These are phyloP conservation scores for Microtus richardsoni DNA, from an alignment of 2,113 vertebrate genomes.

Conservation along the genomic window DNA sequence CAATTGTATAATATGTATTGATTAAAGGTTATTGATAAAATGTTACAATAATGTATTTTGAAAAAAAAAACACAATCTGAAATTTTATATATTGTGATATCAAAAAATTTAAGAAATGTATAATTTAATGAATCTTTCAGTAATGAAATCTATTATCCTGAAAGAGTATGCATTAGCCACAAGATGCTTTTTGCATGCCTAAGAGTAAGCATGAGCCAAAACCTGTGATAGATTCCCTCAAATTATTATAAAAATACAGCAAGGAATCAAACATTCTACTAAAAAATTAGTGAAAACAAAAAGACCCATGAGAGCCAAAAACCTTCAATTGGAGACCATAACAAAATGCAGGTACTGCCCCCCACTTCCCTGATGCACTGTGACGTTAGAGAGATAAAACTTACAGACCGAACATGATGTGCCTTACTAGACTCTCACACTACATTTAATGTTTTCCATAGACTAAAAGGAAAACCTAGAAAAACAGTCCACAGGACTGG, in stretches of 20 bases:
- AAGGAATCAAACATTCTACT: not conserved
- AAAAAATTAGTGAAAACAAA: not conserved
- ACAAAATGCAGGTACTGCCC: not conserved
- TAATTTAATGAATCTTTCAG: not conserved
- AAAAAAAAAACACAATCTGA: not conserved
- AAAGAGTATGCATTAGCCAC: not conserved
- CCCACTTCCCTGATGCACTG: not conserved
- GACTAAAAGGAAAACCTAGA: not conserved
- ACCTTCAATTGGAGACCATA: not conserved
- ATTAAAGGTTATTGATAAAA: not conserved
- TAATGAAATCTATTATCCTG: not conserved
- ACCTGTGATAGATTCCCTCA: not conserved
- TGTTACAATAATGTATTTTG: not conserved
- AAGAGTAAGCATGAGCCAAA: not conserved
- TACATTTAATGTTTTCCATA: not conserved
- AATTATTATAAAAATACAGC: not conserved
- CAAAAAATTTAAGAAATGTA: not conserved
- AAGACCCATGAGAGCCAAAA: not conserved
- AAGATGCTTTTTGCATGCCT: not conserved
- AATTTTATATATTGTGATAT: not conserved
- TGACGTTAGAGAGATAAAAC: not conserved
- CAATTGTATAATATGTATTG: not conserved
- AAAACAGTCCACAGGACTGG: not conserved
- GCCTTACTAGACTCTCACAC: not conserved
- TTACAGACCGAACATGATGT: too few relatives aligned